Percentiles rank a stretch among this genome's conserved stretches.
Evolutionary conservation across 2,888 invertebrate genomes (phyloP).

Genomic region (Oxyteleia sp.): DNA sequence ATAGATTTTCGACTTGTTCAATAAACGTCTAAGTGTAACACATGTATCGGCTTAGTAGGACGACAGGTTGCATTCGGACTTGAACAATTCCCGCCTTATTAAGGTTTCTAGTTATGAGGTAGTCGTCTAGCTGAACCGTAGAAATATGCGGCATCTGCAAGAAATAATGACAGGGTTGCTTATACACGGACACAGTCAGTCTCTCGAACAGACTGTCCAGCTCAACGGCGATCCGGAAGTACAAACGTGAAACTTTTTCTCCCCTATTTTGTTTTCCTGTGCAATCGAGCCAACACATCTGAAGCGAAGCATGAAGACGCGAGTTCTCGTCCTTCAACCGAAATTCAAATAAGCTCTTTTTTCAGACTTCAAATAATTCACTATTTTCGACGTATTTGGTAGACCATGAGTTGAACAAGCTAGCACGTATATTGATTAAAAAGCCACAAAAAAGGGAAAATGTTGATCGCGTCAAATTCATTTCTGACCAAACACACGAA

Average conservation of each 20-base stretch:
- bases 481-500: too few species aligned
- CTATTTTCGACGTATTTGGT: too few species aligned
- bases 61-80: slow-evolving; percentile 85
- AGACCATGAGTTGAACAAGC: too few species aligned
- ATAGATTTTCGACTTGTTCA: slow-evolving; percentile 25
- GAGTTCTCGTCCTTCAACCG: slow-evolving; percentile 60
- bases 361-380: slow-evolving; percentile 41
- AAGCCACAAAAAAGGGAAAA: too few species aligned
- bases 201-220: slow-evolving; percentile 79
- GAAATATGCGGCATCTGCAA: slow-evolving; percentile 86
- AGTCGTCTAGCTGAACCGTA: slow-evolving; percentile 81
- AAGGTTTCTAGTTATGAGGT: slow-evolving; percentile 75
- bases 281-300: slow-evolving; percentile 61
- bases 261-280: slow-evolving; percentile 72
- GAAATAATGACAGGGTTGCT: slow-evolving; percentile 86
- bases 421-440: too few species aligned
- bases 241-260: slow-evolving; percentile 78
- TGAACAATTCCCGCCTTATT: slow-evolving; percentile 78
- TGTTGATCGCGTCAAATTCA: too few species aligned
- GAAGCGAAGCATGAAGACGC: slow-evolving; percentile 71
- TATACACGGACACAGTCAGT: slow-evolving; percentile 68
- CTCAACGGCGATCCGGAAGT: slow-evolving; percentile 74
- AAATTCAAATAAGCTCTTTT: slow-evolving; percentile 63
- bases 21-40: slow-evolving; percentile 41
- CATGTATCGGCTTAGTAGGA: slow-evolving; percentile 66